phyloP scores from a whole-genome alignment of 2,797 vertebrate species.

The Sebastes aleutianus region DNA sequence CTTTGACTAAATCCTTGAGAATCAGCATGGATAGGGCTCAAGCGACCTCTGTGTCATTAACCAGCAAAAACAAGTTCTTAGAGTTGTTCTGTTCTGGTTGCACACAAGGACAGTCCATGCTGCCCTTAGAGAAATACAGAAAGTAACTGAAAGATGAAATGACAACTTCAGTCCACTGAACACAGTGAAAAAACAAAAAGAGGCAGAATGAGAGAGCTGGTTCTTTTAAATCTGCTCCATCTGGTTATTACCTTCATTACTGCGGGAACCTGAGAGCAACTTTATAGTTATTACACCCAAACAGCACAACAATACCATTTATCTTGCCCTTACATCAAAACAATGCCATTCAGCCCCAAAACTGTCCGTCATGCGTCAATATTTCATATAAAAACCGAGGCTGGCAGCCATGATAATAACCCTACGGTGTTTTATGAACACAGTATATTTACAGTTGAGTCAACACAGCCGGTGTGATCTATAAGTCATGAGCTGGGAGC shows the following conservation, averaged over 20 bases:
- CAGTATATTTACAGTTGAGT: slow-evolving; percentile 68
- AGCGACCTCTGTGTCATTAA: slow-evolving; percentile 3
- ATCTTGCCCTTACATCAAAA: slow-evolving; percentile 35
- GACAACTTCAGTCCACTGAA: slow-evolving; percentile 18
- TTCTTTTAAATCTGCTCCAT: slow-evolving; percentile 34
- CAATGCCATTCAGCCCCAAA: slow-evolving; percentile 39
- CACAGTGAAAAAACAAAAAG: neutral
- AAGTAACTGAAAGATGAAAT: slow-evolving; percentile 18
- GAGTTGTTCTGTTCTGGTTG: neutral
- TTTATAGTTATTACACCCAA: slow-evolving; percentile 41
- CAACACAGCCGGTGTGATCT: slow-evolving; percentile 52
- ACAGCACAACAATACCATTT: slow-evolving; percentile 18
- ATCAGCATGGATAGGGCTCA: neutral
- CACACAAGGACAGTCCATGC: neutral
- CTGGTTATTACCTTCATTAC: slow-evolving; percentile 67
- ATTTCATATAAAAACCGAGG: slow-evolving; percentile 36
- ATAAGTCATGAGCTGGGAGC: slow-evolving; percentile 58
- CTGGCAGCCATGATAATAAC: slow-evolving; percentile 25
- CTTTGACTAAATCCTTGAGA: neutral
- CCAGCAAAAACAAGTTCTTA: neutral
- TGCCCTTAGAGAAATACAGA: neutral
- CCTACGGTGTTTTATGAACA: slow-evolving; percentile 40
- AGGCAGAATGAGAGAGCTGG: neutral
- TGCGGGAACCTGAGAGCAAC: slow-evolving; percentile 24
- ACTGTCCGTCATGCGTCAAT: slow-evolving; percentile 23